A percentile compares a stretch with the other conserved stretches of the same genome.
Evolutionary conservation across 2,888 invertebrate species (phyloP).

Genomic region (Operophtera brumata): DNA sequence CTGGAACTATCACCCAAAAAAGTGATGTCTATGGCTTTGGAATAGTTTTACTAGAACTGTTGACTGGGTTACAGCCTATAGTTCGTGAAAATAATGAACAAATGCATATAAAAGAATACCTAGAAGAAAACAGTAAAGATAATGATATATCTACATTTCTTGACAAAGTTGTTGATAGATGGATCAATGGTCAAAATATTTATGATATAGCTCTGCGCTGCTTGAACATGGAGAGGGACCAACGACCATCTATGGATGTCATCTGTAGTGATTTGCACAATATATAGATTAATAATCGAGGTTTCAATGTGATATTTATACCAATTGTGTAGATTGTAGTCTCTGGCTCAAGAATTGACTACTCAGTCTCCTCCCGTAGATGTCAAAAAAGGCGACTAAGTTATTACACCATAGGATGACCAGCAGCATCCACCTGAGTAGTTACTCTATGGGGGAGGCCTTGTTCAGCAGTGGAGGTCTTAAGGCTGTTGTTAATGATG

Average conservation of each 20-base stretch:
- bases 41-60: conserved; percentile 86
- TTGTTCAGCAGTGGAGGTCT: too few relatives aligned
- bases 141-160: conserved; percentile 76
- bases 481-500: too few relatives aligned
- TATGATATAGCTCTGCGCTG: conserved; percentile 80
- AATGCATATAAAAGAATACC: conserved; percentile 64
- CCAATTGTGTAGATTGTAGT: too few relatives aligned
- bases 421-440: too few relatives aligned
- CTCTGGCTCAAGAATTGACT: too few relatives aligned
- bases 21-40: conserved; percentile 89
- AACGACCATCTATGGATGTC: conserved; percentile 80
- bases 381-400: too few relatives aligned
- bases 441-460: too few relatives aligned
- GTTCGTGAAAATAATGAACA: conserved; percentile 76
- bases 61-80: conserved; percentile 85
- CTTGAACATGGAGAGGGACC: conserved; percentile 75
- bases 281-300: conserved; percentile 33
- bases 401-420: too few relatives aligned
- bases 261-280: conserved; percentile 63
- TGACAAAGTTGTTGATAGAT: conserved; percentile 78
- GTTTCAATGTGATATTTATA: background rate
- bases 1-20: conserved; percentile 86
- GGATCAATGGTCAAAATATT: conserved; percentile 75
- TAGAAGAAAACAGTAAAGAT: conserved; percentile 76
- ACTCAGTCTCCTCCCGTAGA: too few relatives aligned